Percentiles rank a stretch among this genome's conserved stretches.
Conservation (phyloP, 2,797 vertebrate species). For the Glyptemys insculpta region DNA sequence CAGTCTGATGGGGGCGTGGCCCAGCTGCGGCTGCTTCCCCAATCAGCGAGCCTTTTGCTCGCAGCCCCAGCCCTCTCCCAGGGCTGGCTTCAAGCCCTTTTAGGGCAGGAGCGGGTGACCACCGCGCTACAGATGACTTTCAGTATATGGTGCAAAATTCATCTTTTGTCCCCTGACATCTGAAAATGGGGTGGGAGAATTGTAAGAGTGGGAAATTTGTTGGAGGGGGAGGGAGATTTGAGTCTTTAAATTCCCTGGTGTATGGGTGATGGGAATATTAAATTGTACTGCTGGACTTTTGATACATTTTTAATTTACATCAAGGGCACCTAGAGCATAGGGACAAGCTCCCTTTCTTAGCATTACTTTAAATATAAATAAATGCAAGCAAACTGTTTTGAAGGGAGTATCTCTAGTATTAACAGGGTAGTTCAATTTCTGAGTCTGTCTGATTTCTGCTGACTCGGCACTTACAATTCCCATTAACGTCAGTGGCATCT, state of each 20-base stretch:
- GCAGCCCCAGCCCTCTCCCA: too few relatives aligned
- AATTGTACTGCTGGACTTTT: background rate
- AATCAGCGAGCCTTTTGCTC: too few relatives aligned
- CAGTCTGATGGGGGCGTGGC: too few relatives aligned
- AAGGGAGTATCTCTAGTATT: conserved; percentile 7
- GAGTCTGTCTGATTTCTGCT: background rate
- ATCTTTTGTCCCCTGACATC: conserved; percentile 10
- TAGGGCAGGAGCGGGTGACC: too few relatives aligned
- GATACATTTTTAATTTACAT: conserved; percentile 3
- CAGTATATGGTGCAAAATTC: background rate
- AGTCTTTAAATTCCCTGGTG: background rate
- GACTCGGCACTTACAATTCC: background rate
- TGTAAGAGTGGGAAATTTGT: rapidly evolving
- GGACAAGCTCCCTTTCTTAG: background rate
- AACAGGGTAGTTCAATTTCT: background rate
- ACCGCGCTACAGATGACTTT: background rate
- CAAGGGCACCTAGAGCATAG: background rate
- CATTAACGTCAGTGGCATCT: rapidly evolving
- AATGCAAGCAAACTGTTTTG: conserved; percentile 16
- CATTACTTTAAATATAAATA: background rate
- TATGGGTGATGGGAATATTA: background rate
- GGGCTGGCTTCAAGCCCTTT: too few relatives aligned
- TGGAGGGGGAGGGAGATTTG: background rate
- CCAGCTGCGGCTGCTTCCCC: too few relatives aligned
- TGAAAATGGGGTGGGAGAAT: conserved; percentile 25